Conservation (phyloP, 2,797 vertebrate species). For the Botia kubotai region DNA sequence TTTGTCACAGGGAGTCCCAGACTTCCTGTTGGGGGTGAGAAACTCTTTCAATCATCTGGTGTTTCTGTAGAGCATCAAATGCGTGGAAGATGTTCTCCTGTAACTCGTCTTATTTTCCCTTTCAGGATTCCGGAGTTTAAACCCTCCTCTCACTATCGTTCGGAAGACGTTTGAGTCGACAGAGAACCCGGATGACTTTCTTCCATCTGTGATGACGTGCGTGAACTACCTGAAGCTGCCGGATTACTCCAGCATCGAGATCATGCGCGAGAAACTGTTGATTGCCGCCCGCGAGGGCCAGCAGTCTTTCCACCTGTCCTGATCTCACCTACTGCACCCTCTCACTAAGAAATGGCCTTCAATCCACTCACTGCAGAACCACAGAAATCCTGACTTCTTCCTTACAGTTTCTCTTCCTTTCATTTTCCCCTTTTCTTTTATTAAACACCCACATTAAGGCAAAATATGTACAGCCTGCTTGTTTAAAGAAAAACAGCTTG, state of each 20-base stretch:
- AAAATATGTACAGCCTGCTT: constrained; percentile 90
- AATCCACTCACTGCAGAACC: constrained; percentile 81
- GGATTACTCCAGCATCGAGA: constrained; percentile 99
- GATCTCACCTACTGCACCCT: constrained; percentile 83
- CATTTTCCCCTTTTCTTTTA: constrained; percentile 71
- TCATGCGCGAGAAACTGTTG: constrained; percentile 99
- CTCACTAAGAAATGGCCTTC: constrained; percentile 84
- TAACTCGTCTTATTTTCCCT: not conserved
- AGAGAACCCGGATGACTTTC: constrained; percentile 97
- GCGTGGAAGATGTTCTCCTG: not conserved
- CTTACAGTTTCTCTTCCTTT: constrained; percentile 64
- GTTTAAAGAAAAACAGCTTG: constrained; percentile 94
- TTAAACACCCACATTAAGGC: constrained; percentile 94
- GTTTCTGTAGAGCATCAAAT: not conserved
- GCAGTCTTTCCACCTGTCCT: constrained; percentile 99
- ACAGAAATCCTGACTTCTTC: constrained; percentile 89
- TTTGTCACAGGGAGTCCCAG: constrained; percentile 98
- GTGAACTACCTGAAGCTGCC: constrained; percentile 99
- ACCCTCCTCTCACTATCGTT: constrained; percentile 97
- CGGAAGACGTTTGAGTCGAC: constrained; percentile 98
- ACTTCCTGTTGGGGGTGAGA: constrained; percentile 96
- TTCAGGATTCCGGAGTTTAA: constrained; percentile 96
- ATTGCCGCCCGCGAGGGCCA: constrained; percentile 98
- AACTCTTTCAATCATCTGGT: not conserved
- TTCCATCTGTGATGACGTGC: constrained; percentile 99